Evolutionary conservation across 2,888 invertebrate genomes (phyloP), one percentile per base, ranked within the genome.

Genomic region (Diarsia brunnea): DNA sequence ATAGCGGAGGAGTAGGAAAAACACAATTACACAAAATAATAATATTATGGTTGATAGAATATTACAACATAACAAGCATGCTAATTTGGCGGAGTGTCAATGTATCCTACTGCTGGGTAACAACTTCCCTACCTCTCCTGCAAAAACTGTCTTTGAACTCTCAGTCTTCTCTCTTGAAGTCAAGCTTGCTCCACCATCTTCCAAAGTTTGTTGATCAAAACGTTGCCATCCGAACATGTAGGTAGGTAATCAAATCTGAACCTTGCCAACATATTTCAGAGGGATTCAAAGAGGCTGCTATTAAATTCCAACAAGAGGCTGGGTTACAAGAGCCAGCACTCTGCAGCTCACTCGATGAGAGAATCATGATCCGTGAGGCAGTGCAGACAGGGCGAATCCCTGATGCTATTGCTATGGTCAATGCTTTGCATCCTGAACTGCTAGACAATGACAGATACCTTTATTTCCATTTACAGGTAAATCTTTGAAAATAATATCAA

Each of bases 201-300:
- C 27, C 10, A 58, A 55, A 12, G 16, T 27, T 58, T 3, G 16
- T 16, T 8, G 21, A 21, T 14, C 14, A 31, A 19, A 69, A 60
- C 49, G 0, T 64, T 31, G 11, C 14, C 12, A 16, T 63, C 21
- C 24, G 14, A 53, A 53, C 75, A 4, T 53, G 43, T 24, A 55
- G n/a, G 8, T 60, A 74, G 27, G 43, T 21, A 75, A 49, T 53
- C 43, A 49, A 66, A 82, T 14, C 65, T 78, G 77, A 82, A 82
- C 61, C 49, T 67, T 76, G 21, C 43, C 64, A 69, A 82, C 69
- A 79, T 69, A 68, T 93, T 95, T 12, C 91, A 98, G 99, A 99
- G 95, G 99, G 99, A 11, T 99, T 99, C 90, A 98, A 99, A 95
- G 99, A 99, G 93, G 99, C 99, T 7, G 99, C 99, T 0, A 98